Percentiles rank a stretch among this genome's conserved stretches.
phyloP scores from a whole-genome alignment of 2,113 vertebrate species.

The Dunckerocampus dactyliophorus region DNA sequence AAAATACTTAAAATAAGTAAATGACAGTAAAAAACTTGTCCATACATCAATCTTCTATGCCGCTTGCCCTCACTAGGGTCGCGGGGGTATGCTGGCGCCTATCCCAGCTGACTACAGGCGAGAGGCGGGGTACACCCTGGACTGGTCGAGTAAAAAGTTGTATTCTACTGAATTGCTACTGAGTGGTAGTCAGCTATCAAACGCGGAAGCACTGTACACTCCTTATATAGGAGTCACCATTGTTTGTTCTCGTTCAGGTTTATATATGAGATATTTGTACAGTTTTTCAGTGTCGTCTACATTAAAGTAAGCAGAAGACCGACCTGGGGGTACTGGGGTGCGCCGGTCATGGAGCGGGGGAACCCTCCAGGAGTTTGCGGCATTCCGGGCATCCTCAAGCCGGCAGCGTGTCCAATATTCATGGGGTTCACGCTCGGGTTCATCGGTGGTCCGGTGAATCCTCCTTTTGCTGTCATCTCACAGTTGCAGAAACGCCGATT shows the following conservation, averaged over 20 bases:
- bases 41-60: too few relatives aligned
- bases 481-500: constrained; percentile 12
- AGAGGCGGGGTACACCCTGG: too few relatives aligned
- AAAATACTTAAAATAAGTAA: too few relatives aligned
- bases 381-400: constrained; percentile 67
- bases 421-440: constrained; percentile 62
- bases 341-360: constrained; percentile 58
- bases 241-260: too few relatives aligned
- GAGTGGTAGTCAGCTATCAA: constrained; percentile 12
- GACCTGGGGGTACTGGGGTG: constrained; percentile 70
- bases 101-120: too few relatives aligned
- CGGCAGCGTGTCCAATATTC: constrained; percentile 55
- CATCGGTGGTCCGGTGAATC: constrained; percentile 62
- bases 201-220: constrained; percentile 60
- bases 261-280: background rate
- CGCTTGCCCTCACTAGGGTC: too few relatives aligned
- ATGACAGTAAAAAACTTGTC: too few relatives aligned
- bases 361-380: constrained; percentile 60
- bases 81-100: too few relatives aligned
- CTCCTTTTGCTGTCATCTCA: constrained; percentile 66
- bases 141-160: too few relatives aligned
- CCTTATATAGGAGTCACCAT: too few relatives aligned
- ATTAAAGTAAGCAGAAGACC: background rate
- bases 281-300: too few relatives aligned
- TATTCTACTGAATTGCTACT: too few relatives aligned